These are phyloP conservation scores for Rhabdornis inornatus DNA, from an alignment of 2,113 vertebrate species.

Conservation along the genomic window DNA sequence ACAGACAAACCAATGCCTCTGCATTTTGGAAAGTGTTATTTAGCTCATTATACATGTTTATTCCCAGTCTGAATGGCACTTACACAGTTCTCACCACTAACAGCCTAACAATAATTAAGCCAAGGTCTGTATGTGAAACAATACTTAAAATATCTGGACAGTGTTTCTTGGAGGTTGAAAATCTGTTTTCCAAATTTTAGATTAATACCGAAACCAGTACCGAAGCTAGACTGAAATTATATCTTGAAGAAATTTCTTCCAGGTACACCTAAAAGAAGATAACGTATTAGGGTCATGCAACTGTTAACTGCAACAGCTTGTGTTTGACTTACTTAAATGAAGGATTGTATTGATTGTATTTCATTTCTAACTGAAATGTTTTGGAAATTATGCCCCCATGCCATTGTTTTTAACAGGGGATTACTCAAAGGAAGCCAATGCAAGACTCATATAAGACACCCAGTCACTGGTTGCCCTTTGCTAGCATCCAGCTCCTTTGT, in stretches of 20 bases:
- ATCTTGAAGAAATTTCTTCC: neutral
- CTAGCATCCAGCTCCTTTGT: neutral
- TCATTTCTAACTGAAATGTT: neutral
- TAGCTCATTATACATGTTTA: neutral
- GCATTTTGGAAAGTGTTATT: neutral
- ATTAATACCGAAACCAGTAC: neutral
- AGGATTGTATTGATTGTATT: neutral
- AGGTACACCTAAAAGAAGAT: neutral
- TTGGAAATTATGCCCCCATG: neutral
- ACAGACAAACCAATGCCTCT: neutral
- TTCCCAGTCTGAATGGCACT: neutral
- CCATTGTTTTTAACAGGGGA: neutral
- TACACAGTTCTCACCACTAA: neutral
- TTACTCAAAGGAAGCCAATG: neutral
- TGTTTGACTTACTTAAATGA: neutral
- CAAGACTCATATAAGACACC: neutral
- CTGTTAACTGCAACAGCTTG: neutral
- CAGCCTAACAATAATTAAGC: neutral
- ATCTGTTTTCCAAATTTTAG: neutral
- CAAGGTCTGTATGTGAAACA: neutral
- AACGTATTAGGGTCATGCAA: neutral
- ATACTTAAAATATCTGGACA: neutral
- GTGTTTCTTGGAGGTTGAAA: neutral
- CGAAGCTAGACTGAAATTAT: neutral
- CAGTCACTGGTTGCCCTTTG: neutral